Conservation (phyloP, 1,140 invertebrate genomes). For the Penaeus japonicus region DNA sequence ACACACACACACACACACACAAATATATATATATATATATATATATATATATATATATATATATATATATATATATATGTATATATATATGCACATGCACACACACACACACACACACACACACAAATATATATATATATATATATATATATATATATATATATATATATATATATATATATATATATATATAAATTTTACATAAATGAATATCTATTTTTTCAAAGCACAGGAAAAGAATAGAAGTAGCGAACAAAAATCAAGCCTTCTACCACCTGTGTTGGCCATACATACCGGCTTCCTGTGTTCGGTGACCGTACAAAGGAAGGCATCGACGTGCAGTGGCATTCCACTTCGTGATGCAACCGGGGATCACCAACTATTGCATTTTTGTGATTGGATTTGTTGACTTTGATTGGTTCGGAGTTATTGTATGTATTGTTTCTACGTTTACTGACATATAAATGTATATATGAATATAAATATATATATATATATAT, state of each 20-base stretch:
- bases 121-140: not conserved
- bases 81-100: not conserved
- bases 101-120: not conserved
- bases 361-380: too few species aligned
- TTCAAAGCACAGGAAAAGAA: too few species aligned
- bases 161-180: not conserved
- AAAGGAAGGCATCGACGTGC: too few species aligned
- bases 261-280: not conserved
- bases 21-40: not conserved
- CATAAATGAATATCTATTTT: not conserved
- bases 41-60: conserved; percentile 6
- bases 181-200: not conserved
- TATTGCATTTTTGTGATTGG: not conserved
- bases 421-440: not conserved
- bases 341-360: too few species aligned
- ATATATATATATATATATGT: not conserved
- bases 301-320: too few species aligned
- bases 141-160: not conserved
- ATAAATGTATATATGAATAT: not conserved
- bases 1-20: not conserved
- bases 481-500: not conserved
- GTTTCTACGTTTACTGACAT: not conserved
- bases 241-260: not conserved
- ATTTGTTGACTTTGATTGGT: too few species aligned
- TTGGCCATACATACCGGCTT: not conserved